Conservation (phyloP, 2,888 invertebrate species). For the Polymixis flavicincta region DNA sequence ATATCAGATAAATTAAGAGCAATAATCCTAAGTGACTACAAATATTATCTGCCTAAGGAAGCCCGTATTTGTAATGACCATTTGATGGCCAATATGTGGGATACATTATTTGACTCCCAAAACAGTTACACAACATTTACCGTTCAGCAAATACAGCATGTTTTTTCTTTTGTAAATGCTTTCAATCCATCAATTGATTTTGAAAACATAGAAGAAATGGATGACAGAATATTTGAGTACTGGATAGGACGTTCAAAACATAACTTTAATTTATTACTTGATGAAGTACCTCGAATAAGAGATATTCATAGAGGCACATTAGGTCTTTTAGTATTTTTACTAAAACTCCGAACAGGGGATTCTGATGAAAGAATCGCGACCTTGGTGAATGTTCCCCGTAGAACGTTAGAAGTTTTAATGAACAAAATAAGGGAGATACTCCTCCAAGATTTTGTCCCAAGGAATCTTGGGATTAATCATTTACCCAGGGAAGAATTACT, state of each 20-base stretch:
- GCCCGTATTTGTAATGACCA: slow-evolving; percentile 13
- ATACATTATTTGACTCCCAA: slow-evolving; percentile 12
- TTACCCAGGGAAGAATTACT: neutral
- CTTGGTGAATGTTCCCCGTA: slow-evolving; percentile 10
- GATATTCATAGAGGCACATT: slow-evolving; percentile 10
- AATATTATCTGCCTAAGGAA: slow-evolving; percentile 16
- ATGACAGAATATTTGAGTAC: too few species aligned
- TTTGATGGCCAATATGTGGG: slow-evolving; percentile 13
- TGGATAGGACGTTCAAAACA: slow-evolving; percentile 10
- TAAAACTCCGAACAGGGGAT: too few species aligned
- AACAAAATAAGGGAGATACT: too few species aligned
- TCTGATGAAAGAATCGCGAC: slow-evolving; percentile 12
- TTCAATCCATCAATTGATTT: too few species aligned
- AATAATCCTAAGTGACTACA: slow-evolving; percentile 1
- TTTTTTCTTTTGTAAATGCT: too few species aligned
- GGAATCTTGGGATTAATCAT: too few species aligned
- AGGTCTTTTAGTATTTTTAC: neutral
- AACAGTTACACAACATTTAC: too few species aligned
- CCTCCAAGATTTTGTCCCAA: too few species aligned
- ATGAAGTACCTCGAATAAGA: slow-evolving; percentile 8
- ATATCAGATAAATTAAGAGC: slow-evolving; percentile 12
- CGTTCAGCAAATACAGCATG: too few species aligned
- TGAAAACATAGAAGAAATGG: too few species aligned
- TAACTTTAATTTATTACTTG: slow-evolving; percentile 8
- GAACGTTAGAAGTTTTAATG: too few species aligned